phyloP scores from a whole-genome alignment of 2,888 invertebrate species.

The Yponomeuta sedellus region DNA sequence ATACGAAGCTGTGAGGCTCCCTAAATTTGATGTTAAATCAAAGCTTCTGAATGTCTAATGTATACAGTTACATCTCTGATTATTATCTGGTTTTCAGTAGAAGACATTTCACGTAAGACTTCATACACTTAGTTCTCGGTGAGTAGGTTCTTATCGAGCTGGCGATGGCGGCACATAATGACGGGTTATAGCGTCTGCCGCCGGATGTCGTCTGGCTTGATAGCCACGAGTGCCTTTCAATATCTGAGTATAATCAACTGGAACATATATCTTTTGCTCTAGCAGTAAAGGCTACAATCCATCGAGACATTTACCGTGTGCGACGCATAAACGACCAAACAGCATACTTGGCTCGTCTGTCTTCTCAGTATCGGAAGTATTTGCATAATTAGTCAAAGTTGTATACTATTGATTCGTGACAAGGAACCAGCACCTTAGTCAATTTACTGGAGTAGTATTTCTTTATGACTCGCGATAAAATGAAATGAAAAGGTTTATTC shows the following conservation, averaged over 20 bases:
- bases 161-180: not conserved
- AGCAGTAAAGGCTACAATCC: not conserved
- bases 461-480: too few species aligned
- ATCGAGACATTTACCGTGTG: not conserved
- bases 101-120: not conserved
- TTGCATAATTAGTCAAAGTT: not conserved
- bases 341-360: not conserved
- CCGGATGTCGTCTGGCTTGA: not conserved
- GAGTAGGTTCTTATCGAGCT: not conserved
- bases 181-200: conserved; percentile 4
- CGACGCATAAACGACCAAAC: not conserved
- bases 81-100: too few species aligned
- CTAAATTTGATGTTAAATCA: too few species aligned
- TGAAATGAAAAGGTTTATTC: too few species aligned
- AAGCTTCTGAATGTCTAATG: too few species aligned
- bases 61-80: too few species aligned
- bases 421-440: not conserved
- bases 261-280: not conserved
- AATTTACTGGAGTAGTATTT: too few species aligned
- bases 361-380: not conserved
- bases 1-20: too few species aligned
- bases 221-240: not conserved
- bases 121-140: not conserved
- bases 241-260: not conserved
- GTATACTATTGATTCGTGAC: not conserved